Evolutionary conservation across 92 coral and sea anemone species (phyloP), one percentile per base, ranked within the genome.

Genomic region (Epizoanthus rinbou): DNA sequence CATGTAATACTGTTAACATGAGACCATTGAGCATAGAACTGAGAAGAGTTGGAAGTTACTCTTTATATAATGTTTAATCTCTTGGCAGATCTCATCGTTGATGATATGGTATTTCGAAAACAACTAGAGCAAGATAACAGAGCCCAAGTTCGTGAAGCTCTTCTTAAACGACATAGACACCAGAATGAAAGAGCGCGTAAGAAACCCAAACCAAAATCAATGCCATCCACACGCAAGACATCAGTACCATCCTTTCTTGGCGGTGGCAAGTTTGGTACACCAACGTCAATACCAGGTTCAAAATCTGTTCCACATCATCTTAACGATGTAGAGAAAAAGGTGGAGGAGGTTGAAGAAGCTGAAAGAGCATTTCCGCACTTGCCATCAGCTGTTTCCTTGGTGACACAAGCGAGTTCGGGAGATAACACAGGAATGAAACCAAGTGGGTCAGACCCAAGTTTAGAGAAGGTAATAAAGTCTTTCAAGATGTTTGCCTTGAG

Each of bases 301-400:
- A 89, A 54, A 39, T 85, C 90, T 16, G 91, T 89, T 25, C 91
- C 91, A 9, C 76, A 80, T n/a, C 91, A 82, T 60, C 90, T 93
- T 18, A 73, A 84, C 9, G 88, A 73, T 45, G 86, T 86, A 16
- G 73, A 69, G 22, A 93, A 90, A 59, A 85, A 41, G 17, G 91
- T 83, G n/a, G 75, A 67, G 11, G 69, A 82, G 11, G 82, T 64
- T 58, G 89, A 86, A 3, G 71, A 79, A 31, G 89, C 70, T 11
- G 59, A 63, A 63, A 85, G 76, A 11, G 91, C 88, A 2, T 89
- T 93, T 67, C 93, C 94, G 23, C 87, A 87, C 35, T 83, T 97
- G 57, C 99, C 99, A 11, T 93, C 99, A n/a, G 99, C 99, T 71
- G 99, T 90, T 10, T 93, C 94, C 33, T 81, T 97, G 85, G 95